Evolutionary conservation across 2,113 vertebrate species (phyloP).

Genomic region (Clarias macrocephalus): DNA sequence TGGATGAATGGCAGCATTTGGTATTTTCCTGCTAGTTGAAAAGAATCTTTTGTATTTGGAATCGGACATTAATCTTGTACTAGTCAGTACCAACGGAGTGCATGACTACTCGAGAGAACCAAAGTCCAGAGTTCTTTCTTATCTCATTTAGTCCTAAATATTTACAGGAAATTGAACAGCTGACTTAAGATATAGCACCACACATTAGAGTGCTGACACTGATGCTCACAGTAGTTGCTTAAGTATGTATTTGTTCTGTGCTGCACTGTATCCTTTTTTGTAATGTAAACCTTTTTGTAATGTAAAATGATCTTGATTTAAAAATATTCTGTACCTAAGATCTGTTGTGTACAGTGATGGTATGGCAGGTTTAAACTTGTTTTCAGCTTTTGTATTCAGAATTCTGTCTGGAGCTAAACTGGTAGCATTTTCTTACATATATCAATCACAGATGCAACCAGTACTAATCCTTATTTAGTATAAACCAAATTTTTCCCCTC

Average conservation of each 20-base stretch:
- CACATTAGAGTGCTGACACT: not conserved
- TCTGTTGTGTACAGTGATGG: not conserved
- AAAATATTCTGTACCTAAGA: not conserved
- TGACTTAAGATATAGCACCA: not conserved
- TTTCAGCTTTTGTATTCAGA: not conserved
- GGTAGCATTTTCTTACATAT: not conserved
- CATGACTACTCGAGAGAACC: not conserved
- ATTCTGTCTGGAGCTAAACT: not conserved
- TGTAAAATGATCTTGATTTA: not conserved
- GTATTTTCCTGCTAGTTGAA: not conserved
- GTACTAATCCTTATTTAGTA: not conserved
- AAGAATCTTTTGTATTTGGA: not conserved
- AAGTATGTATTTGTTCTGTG: not conserved
- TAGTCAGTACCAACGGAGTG: not conserved
- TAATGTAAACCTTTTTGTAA: not conserved
- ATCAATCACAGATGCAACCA: not conserved
- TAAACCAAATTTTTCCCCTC: not conserved
- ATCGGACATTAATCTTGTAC: not conserved
- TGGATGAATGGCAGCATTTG: not conserved
- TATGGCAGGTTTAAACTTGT: not conserved
- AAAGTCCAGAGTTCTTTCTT: not conserved
- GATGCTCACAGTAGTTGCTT: not conserved
- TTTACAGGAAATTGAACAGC: not conserved
- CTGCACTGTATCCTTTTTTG: not conserved
- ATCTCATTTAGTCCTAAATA: not conserved